A percentile compares a stretch with the other conserved stretches of the same genome.
These are phyloP conservation scores for Scaptomyza graminum DNA, from an alignment of 1,140 invertebrate species.

Conservation along the genomic window DNA sequence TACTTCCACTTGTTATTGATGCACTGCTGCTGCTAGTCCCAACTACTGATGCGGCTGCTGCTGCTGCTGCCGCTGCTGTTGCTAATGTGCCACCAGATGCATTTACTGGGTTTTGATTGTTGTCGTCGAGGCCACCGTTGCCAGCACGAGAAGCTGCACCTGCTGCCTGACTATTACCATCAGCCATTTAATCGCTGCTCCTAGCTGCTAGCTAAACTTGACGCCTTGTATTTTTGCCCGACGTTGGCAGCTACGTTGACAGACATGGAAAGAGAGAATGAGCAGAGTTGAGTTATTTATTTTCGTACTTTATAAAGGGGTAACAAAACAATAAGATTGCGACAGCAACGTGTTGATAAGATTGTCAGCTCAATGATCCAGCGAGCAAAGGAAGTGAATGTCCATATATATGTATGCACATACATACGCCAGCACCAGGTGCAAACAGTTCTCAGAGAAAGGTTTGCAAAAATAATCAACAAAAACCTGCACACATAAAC, in stretches of 20 bases:
- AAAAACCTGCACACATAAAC: background rate
- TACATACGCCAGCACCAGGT: background rate
- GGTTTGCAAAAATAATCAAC: background rate
- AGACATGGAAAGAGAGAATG: background rate
- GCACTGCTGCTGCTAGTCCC: background rate
- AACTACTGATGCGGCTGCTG: conserved; percentile 35
- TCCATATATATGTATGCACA: background rate
- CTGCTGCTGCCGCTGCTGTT: background rate
- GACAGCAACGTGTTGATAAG: conserved; percentile 24
- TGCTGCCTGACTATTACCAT: conserved; percentile 79
- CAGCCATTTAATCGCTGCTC: conserved; percentile 74
- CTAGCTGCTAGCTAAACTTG: conserved; percentile 34
- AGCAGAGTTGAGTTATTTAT: background rate
- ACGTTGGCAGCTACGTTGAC: conserved; percentile 2
- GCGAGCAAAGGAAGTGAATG: background rate
- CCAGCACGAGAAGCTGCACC: conserved; percentile 68
- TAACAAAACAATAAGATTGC: conserved; percentile 24
- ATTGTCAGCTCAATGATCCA: conserved; percentile 15
- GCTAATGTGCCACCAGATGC: conserved; percentile 27
- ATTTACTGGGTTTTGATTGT: conserved; percentile 23
- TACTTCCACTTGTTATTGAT: conserved; percentile 3
- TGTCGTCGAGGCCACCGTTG: conserved; percentile 54
- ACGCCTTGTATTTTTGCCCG: conserved; percentile 23
- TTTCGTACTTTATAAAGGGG: background rate
- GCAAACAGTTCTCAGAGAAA: background rate